phyloP scores from a whole-genome alignment of 2,797 vertebrate genomes.

The Rhabdomys pumilio region DNA sequence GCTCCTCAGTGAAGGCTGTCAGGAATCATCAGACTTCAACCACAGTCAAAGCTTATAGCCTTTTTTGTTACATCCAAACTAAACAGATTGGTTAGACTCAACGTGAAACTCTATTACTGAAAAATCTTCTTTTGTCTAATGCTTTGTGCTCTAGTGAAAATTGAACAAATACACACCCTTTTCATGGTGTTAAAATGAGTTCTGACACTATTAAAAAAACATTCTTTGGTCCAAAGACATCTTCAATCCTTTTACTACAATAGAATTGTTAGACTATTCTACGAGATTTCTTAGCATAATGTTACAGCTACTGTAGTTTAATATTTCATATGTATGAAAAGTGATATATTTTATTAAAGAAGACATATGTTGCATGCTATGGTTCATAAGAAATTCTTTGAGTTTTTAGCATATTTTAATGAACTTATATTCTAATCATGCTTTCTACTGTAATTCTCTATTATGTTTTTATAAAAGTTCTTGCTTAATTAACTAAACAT shows the following conservation, averaged over 20 bases:
- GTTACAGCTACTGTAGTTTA: neutral
- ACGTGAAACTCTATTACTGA: slow-evolving; percentile 87
- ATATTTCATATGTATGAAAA: slow-evolving; percentile 55
- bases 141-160: slow-evolving; percentile 85
- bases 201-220: slow-evolving; percentile 86
- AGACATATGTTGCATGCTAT: neutral
- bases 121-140: slow-evolving; percentile 87
- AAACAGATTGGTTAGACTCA: slow-evolving; percentile 86
- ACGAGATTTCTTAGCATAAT: neutral
- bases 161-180: slow-evolving; percentile 84
- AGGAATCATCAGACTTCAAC: slow-evolving; percentile 87
- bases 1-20: slow-evolving; percentile 86
- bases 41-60: slow-evolving; percentile 85
- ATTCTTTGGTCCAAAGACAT: slow-evolving; percentile 75
- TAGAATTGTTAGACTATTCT: slow-evolving; percentile 13
- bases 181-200: slow-evolving; percentile 86
- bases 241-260: slow-evolving; percentile 47
- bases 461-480: accelerated
- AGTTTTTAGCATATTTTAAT: neutral
- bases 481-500: neutral
- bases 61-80: slow-evolving; percentile 86
- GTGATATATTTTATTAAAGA: neutral
- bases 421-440: neutral
- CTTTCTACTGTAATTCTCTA: slow-evolving; percentile 5
- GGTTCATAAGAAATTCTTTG: neutral